Base-by-base conservation (phyloP, 2,888 invertebrate species). In the Cloeon dipterum region DNA sequence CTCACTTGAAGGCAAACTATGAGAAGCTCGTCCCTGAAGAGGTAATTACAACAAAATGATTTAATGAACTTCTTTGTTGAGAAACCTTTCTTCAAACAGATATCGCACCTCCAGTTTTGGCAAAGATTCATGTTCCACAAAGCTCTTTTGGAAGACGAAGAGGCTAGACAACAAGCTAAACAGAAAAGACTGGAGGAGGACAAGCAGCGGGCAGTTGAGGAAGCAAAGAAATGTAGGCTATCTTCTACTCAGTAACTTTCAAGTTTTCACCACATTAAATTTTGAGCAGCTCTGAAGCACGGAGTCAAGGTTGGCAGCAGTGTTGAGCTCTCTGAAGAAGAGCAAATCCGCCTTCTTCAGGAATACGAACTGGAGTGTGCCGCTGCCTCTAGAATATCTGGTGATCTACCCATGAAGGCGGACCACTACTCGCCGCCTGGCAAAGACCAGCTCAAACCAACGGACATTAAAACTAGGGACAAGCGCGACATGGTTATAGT, bases 71-170 rank as follows among this genome's bases (percentile, higher is more conserved):
- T 8, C 20, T 20, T 10, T 18, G 10, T 3, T 14, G 7, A 29
- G 14, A 23, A 23, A 23, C 23, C n/a, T 23, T 23, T 23, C 10
- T 23, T 23, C n/a, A n/a, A n/a, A n/a, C 43, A 64, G 63, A 74
- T 82, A 13, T 62, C 72, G 2, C 73, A 78, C 47, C 66, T 70
- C 16, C 63, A 74, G 42, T 85, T 83, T 56, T 85, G 83, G 83
- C 71, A 76, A 51, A 64, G 81, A 35, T 85, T 82, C 54, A 63
- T 81, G 48, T 85, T 79, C 59, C 74, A 76, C 50, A 73, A 79
- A 49, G 76, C 79, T n/a, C 56, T 78, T 34, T 56, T 81, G 2
- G 72, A 78, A 49, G 71, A 77, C 53, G 69, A 74, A 3, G 62
- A 81, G 46, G 74, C 75, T 5, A 68, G 74, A 20, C 66, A 70